A percentile compares a stretch with the other conserved stretches of the same genome.
Evolutionary conservation across 2,113 vertebrate species (phyloP).

Genomic region (Ursus arctos): DNA sequence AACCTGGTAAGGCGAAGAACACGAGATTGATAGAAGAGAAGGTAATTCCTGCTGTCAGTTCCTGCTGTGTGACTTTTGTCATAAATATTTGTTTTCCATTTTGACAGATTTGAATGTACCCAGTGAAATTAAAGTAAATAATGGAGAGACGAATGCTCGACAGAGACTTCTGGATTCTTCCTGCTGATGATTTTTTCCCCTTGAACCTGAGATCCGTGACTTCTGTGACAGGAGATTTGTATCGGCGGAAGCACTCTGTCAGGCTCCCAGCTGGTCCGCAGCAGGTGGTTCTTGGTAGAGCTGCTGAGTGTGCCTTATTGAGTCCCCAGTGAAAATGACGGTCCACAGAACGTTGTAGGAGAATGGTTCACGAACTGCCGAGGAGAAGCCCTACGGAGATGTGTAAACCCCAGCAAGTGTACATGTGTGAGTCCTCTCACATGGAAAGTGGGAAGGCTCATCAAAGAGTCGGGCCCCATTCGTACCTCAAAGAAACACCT

Average conservation of each 20-base stretch:
- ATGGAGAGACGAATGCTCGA: slow-evolving; percentile 85
- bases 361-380: neutral
- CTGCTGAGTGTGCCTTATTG: neutral
- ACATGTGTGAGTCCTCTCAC: neutral
- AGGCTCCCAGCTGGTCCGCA: neutral
- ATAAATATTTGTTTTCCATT: slow-evolving; percentile 76
- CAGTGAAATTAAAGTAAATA: neutral
- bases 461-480: neutral
- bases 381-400: neutral
- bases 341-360: neutral
- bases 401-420: neutral
- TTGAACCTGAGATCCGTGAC: neutral
- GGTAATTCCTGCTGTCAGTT: too few species aligned
- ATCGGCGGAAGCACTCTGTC: neutral
- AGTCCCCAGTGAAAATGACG: neutral
- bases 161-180: slow-evolving; percentile 89
- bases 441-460: neutral
- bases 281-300: neutral
- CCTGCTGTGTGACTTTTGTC: neutral
- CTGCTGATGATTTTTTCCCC: slow-evolving; percentile 71
- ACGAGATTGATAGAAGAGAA: neutral
- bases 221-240: neutral
- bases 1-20: neutral
- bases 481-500: neutral
- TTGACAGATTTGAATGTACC: slow-evolving; percentile 76